Evolutionary conservation across 2,113 vertebrate genomes (phyloP), one percentile per base, ranked within the genome.

Genomic region (Furnarius figulus): DNA sequence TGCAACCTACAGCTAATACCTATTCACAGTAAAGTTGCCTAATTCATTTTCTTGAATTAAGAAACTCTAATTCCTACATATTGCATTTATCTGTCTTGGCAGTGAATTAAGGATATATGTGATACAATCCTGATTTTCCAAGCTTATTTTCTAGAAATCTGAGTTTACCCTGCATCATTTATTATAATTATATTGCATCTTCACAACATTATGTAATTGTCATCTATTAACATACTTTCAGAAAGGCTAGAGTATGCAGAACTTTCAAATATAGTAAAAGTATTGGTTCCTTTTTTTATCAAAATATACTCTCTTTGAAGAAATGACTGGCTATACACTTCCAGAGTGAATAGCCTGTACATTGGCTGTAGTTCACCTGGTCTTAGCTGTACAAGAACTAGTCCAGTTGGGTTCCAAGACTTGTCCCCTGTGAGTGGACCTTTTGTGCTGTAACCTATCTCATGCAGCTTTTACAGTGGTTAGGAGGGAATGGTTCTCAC

Each of bases 1-100:
- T 56, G 40, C 58, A 88, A 85, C 58, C 52, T 85, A 46, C 35
- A 53, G 50, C n/a, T 94, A 88, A 73, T 42, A 88, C 7, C 59
- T 74, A 70, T 58, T 95, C 72, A 92, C 72, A 86, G 31, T 58
- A n/a, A 93, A 91, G 37, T 88, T 80, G 24, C 33, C 65, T 84
- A 83, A 89, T 84, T 89, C 52, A 62, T 33, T 79, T 79, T 52
- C 44, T 87, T 83, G 85, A 93, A 79, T 91, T 82, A 93, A 73
- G 58, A 42, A 61, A 53, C 46, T 66, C 11, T 88, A 77, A 74
- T 80, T 86, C n/a, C 22, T 35, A 30, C 61, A 44, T 90, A 90
- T 61, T 40, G 61, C 73, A 53, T 83, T 44, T 85, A 83, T 76
- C 47, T 13, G 17, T 28, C n/a, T 90, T 82, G 55, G 22, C 49